These are phyloP conservation scores for Hippocampus guttulatus DNA, from an alignment of 2,113 vertebrate genomes.

Conservation along the genomic window DNA sequence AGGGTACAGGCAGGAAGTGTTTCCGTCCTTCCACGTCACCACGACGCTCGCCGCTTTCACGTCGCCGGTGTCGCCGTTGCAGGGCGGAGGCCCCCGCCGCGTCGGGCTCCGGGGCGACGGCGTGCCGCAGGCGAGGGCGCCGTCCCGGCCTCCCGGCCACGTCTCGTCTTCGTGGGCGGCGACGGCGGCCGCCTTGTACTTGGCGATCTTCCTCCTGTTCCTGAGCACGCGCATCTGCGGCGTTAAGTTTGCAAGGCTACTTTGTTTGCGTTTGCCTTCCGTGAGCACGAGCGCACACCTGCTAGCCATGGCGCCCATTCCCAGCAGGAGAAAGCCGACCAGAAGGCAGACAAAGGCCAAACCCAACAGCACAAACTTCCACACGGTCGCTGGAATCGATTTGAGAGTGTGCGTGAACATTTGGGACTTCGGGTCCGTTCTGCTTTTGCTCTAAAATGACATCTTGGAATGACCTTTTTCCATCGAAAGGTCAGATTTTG, in stretches of 20 bases:
- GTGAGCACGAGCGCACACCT: slow-evolving; percentile 72
- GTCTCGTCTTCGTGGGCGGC: slow-evolving; percentile 7
- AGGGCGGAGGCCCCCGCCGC: background rate
- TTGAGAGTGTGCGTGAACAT: too few species aligned
- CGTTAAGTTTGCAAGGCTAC: background rate
- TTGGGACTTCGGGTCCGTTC: too few species aligned
- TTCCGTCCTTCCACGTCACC: slow-evolving; percentile 76
- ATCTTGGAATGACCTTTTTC: background rate
- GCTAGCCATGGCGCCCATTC: slow-evolving; percentile 73
- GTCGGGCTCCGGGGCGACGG: background rate
- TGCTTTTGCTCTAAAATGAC: background rate
- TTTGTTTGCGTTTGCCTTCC: background rate
- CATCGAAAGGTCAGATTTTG: too few species aligned
- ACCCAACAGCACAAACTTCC: slow-evolving; percentile 78
- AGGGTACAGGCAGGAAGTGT: slow-evolving; percentile 59
- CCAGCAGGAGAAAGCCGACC: slow-evolving; percentile 77
- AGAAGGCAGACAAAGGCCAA: slow-evolving; percentile 65
- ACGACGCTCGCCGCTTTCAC: slow-evolving; percentile 54
- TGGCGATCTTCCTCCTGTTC: slow-evolving; percentile 67
- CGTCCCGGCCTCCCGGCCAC: slow-evolving; percentile 37
- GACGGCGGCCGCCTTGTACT: slow-evolving; percentile 41
- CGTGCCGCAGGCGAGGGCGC: background rate
- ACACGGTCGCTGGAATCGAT: slow-evolving; percentile 68
- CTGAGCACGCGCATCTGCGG: slow-evolving; percentile 48
- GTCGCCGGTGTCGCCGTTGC: slow-evolving; percentile 21